phyloP scores from a whole-genome alignment of 2,113 vertebrate species.

The Corythoichthys haematopterus region DNA sequence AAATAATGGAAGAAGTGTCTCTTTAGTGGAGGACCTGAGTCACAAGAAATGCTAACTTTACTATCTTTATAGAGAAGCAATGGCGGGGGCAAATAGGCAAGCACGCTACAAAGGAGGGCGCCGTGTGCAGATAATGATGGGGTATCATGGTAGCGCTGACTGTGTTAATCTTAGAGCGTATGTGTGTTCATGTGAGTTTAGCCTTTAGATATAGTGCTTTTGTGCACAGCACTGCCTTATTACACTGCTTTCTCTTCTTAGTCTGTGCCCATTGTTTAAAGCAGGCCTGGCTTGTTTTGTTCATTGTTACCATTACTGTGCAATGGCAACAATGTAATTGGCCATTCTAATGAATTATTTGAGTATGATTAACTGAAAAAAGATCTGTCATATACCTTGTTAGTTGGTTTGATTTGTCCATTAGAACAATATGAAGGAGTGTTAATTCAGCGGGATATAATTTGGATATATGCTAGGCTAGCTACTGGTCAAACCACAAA shows the following conservation, averaged over 20 bases:
- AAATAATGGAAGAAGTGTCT: slow-evolving; percentile 43
- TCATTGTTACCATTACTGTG: not conserved
- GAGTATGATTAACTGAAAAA: not conserved
- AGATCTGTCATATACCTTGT: not conserved
- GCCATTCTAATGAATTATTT: not conserved
- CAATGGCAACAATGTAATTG: not conserved
- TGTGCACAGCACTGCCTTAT: not conserved
- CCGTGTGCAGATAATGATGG: slow-evolving; percentile 74
- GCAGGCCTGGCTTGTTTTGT: not conserved
- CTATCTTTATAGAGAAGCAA: slow-evolving; percentile 66
- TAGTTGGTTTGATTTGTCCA: not conserved
- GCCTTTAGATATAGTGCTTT: slow-evolving; percentile 22
- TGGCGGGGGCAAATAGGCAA: slow-evolving; percentile 67
- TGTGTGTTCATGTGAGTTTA: slow-evolving; percentile 31
- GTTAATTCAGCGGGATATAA: not conserved
- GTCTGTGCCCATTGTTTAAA: not conserved
- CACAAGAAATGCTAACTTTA: slow-evolving; percentile 69
- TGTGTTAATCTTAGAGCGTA: slow-evolving; percentile 72
- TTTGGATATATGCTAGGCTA: not conserved
- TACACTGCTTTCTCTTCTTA: not conserved
- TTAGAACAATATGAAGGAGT: not conserved
- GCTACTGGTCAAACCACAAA: not conserved
- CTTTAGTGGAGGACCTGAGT: slow-evolving; percentile 44
- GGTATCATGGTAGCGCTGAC: slow-evolving; percentile 74
- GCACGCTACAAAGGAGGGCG: slow-evolving; percentile 64